A percentile compares a stretch with the other conserved stretches of the same genome.
phyloP scores from a whole-genome alignment of 2,797 vertebrate genomes.

The Oreochromis grahami region DNA sequence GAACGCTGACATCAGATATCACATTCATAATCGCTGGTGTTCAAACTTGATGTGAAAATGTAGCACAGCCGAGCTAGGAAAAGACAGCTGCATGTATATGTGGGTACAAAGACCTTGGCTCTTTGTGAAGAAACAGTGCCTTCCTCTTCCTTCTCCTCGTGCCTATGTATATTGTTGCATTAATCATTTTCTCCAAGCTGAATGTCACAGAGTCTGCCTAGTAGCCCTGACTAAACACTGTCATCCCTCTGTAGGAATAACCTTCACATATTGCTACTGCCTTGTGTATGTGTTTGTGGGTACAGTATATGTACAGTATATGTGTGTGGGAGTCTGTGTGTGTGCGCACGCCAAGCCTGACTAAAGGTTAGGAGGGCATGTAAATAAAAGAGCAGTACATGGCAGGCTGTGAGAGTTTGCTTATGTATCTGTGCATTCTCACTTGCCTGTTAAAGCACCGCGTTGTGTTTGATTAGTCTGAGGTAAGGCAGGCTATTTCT shows the following conservation, averaged over 20 bases:
- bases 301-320: conserved; percentile 11
- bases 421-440: conserved; percentile 56
- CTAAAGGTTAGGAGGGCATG: conserved; percentile 62
- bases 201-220: conserved; percentile 68
- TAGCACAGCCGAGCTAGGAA: background rate
- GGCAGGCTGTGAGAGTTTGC: conserved; percentile 37
- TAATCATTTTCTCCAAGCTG: conserved; percentile 70
- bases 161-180: conserved; percentile 68
- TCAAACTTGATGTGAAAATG: background rate
- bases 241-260: conserved; percentile 70
- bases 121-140: background rate
- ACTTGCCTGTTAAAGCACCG: conserved; percentile 36
- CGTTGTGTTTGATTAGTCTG: conserved; percentile 67
- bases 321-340: background rate
- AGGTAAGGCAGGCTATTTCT: conserved; percentile 38
- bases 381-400: conserved; percentile 64
- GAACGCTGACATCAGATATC: conserved; percentile 10
- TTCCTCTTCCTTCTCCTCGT: conserved; percentile 19
- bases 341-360: conserved; percentile 2
- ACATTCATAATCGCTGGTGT: conserved; percentile 10
- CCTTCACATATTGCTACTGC: conserved; percentile 68
- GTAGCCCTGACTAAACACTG: conserved; percentile 74
- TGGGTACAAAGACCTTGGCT: conserved; percentile 17
- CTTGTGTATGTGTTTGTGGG: conserved; percentile 34
- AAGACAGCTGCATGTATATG: conserved; percentile 8